A percentile compares a stretch with the other conserved stretches of the same genome.
Conservation (phyloP, 2,888 invertebrate species). For the Noctuana brunneofusca region DNA sequence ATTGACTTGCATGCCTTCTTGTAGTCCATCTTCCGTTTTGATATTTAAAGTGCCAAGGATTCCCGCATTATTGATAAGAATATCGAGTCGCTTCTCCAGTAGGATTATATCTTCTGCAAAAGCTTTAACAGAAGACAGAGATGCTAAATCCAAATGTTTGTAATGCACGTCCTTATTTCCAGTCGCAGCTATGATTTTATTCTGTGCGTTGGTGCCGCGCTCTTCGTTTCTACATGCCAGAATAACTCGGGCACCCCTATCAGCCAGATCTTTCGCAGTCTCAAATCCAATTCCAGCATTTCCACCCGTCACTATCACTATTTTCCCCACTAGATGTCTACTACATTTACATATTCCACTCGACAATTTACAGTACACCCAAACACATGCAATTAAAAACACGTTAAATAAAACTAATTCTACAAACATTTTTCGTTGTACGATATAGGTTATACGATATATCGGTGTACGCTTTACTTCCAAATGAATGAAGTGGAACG, state of each 20-base stretch:
- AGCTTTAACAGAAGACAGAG: slow-evolving; percentile 74
- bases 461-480: no score
- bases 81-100: slow-evolving; percentile 73
- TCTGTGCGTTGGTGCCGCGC: slow-evolving; percentile 80
- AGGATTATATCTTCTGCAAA: slow-evolving; percentile 82
- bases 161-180: slow-evolving; percentile 52
- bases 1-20: slow-evolving; percentile 80
- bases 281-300: slow-evolving; percentile 91
- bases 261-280: slow-evolving; percentile 86
- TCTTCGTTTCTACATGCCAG: slow-evolving; percentile 90
- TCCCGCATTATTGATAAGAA: slow-evolving; percentile 85
- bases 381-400: slow-evolving; percentile 21
- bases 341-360: slow-evolving; percentile 40
- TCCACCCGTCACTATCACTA: slow-evolving; percentile 91
- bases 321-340: slow-evolving; percentile 84
- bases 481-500: background rate
- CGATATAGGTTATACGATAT: no score
- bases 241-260: slow-evolving; percentile 88
- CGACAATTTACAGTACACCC: slow-evolving; percentile 35
- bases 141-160: slow-evolving; percentile 72
- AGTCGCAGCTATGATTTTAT: slow-evolving; percentile 45
- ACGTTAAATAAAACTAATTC: slow-evolving; percentile 6
- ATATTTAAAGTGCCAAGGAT: slow-evolving; percentile 56
- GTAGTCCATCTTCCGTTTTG: slow-evolving; percentile 83
- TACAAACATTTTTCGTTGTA: slow-evolving; percentile 1